Evolutionary conservation across 1,140 invertebrate species (phyloP), one percentile per base, ranked within the genome.

Genomic region (Sinonovacula constricta): DNA sequence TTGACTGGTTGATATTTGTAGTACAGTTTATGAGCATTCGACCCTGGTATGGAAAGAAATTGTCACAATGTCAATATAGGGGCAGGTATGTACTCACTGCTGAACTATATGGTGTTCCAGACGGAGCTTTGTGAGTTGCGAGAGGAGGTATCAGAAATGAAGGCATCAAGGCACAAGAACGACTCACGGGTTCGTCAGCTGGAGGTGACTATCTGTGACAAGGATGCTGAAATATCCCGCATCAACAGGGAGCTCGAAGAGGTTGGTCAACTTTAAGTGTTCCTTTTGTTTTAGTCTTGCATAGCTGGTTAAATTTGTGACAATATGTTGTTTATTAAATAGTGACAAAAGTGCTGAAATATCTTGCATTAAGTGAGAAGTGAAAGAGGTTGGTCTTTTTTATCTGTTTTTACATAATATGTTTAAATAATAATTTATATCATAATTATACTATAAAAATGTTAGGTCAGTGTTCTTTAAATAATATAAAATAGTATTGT

Each of bases 161-260:
- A 85, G 66, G 80, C 85, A 10, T 82, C 83, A 7, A 85, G 87
- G 63, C 87, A 87, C 68, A 82, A 89, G 77, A 78, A 72, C 24
- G 90, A 91, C 14, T 81, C 87, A 12, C 84, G 87, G 51, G 66
- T 89, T 7, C 83, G 86, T 56, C 85, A 88, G 39, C 60, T 90
- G 22, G 86, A 91, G 66, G 79, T 85, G n/a, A 80, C 82, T 56
- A 63, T 86, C 5, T 77, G 45, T 54, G 79, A 88, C 0, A 88
- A 87, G 66, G 70, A 78, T 30, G 57, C 71, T 51, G 84, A 89
- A 62, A 68, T 88, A 12, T 83, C 84, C 18, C 81, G 81, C 22
- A 79, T 90, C 12, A 81, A 84, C 51, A 59, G 81, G 59, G 82
- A 91, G 60, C 60, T 89, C 3, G 83, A 87, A 79, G 94, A 95